A percentile compares a stretch with the other conserved stretches of the same genome.
Evolutionary conservation across 2,113 vertebrate species (phyloP).

Genomic region (Neofelis nebulosa): DNA sequence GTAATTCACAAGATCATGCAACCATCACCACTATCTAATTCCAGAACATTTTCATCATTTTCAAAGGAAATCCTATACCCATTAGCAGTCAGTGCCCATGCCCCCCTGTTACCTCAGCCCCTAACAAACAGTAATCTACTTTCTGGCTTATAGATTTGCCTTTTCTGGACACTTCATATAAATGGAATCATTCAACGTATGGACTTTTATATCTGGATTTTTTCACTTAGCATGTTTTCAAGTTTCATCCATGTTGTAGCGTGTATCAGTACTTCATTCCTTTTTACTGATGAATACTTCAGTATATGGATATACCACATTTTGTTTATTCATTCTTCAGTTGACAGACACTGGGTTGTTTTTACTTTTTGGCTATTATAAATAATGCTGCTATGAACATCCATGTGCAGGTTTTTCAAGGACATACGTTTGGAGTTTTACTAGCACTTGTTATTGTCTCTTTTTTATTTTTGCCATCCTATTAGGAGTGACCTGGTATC

Average conservation of each 20-base stretch:
- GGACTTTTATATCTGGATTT: neutral
- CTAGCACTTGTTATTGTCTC: neutral
- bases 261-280: neutral
- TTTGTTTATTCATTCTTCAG: neutral
- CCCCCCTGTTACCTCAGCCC: neutral
- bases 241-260: neutral
- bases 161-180: neutral
- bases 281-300: neutral
- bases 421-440: neutral
- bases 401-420: neutral
- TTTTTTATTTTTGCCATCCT: neutral
- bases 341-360: neutral
- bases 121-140: neutral
- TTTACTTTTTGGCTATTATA: neutral
- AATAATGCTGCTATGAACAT: neutral
- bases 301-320: neutral
- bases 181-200: neutral
- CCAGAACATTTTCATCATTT: neutral
- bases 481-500: neutral
- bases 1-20: neutral
- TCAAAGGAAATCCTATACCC: neutral
- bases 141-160: neutral
- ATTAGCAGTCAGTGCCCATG: neutral
- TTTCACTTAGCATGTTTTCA: slow-evolving; percentile 28
- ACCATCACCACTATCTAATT: neutral